phyloP scores from a whole-genome alignment of 1,140 invertebrate species.

The Hycleus phaleratus region DNA sequence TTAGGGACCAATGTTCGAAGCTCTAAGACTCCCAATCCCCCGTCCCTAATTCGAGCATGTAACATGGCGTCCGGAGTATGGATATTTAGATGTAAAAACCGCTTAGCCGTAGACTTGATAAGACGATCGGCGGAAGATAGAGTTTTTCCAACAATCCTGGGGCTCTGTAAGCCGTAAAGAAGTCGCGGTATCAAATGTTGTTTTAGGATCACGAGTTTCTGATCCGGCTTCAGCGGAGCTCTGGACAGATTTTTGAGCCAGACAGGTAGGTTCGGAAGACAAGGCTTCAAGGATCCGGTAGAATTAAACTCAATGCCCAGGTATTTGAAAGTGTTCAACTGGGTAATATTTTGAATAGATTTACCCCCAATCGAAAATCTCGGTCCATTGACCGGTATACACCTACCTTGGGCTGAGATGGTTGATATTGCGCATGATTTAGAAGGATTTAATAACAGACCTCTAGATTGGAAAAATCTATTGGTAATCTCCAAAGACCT shows the following conservation, averaged over 20 bases:
- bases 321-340: background rate
- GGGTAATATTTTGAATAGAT: background rate
- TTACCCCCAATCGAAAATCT: background rate
- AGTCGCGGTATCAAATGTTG: background rate
- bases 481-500: no score
- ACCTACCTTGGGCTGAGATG: no score
- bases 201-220: slow-evolving; percentile 1
- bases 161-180: background rate
- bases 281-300: background rate
- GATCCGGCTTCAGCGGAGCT: slow-evolving; percentile 7
- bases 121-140: background rate
- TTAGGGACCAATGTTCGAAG: background rate
- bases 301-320: background rate
- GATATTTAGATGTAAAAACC: slow-evolving; percentile 34
- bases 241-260: background rate
- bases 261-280: background rate
- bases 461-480: no score
- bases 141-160: background rate
- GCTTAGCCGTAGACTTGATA: slow-evolving; percentile 20
- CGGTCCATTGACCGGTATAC: no score
- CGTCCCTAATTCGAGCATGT: slow-evolving; percentile 26
- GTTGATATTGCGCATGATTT: no score
- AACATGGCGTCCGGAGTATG: slow-evolving; percentile 35
- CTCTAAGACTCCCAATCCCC: slow-evolving; percentile 19
- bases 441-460: no score